Base-by-base conservation (phyloP, 2,888 invertebrate genomes). In the Boloria selene region DNA sequence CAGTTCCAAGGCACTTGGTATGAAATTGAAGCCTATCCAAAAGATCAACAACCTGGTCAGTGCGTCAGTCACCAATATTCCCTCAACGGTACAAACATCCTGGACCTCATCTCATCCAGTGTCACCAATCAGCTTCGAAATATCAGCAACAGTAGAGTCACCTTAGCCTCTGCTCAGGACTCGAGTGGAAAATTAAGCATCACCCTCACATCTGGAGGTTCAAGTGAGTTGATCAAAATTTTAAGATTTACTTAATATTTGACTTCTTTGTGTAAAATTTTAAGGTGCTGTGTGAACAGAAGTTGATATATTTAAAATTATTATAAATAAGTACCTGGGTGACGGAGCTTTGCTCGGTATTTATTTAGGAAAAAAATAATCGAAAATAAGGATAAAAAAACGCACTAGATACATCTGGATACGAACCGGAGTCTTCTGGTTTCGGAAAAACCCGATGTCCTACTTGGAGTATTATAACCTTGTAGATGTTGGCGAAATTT, bases 1-100 rank as follows among this genome's bases (percentile, higher is more conserved):
- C 66, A 86, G 86, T 86, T 85, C 70, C 56, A 70, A 71, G 86
- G 85, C 1, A 51, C 65, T 1, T 86, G 86, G 86, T 69, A 82
- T 42, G 85, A 86, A 73, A 79, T 81, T 16, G 71, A 79, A 69
- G 75, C 84, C 0, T 86, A 86, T 59, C 70, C 88, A 0, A 83
- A 82, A 68, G 77, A 76, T 0, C 73, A 80, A 22, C 79, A 81
- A 61, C 68, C 77, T 6, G 88, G 89, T 3, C 78, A 84, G 14
- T 90, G 91, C 64, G 70, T 86, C 42, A 80, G 71, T 58, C 86
- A 87, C 61, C 69, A 75, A 13, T 86, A 81, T 70, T 69, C 75
- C 0, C 38, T 61, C n/a, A 51, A 22, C 14, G 66, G 75, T 3
- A 73, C 64, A 17, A 73, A 76, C 53, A 75, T 74, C 0, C 67